Evolutionary conservation across 2,113 vertebrate species (phyloP).

Genomic region (Gorilla gorilla): DNA sequence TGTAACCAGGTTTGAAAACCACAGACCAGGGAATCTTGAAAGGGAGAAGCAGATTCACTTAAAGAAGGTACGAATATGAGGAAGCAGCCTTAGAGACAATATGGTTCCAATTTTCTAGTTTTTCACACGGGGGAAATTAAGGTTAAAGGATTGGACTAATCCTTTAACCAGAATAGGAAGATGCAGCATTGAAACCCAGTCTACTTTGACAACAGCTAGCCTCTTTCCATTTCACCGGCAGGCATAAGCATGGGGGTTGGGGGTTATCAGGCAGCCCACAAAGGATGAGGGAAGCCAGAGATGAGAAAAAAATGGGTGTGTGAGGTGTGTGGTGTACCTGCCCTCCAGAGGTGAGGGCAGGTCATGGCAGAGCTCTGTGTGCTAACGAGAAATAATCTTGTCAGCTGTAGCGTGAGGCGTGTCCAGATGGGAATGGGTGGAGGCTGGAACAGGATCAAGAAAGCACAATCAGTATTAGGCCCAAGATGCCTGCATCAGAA

Average conservation of each 20-base stretch:
- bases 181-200: not conserved
- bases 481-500: not conserved
- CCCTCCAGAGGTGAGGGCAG: not conserved
- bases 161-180: not conserved
- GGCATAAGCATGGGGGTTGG: not conserved
- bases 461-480: not conserved
- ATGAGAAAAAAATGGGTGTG: not conserved
- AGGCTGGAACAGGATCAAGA: not conserved
- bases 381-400: not conserved
- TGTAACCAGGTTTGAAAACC: not conserved
- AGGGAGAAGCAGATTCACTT: not conserved
- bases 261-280: not conserved
- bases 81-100: not conserved
- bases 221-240: not conserved
- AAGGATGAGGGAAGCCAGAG: not conserved
- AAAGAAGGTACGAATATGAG: not conserved
- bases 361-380: not conserved
- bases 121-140: not conserved
- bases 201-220: not conserved
- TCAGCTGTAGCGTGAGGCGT: not conserved
- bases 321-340: not conserved
- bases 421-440: slow-evolving; percentile 16
- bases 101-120: not conserved
- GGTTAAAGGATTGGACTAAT: not conserved
- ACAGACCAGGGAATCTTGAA: not conserved